Percentiles rank a stretch among this genome's conserved stretches.
phyloP scores from a whole-genome alignment of 2,797 vertebrate species.

The Rhyacichthys aspro region DNA sequence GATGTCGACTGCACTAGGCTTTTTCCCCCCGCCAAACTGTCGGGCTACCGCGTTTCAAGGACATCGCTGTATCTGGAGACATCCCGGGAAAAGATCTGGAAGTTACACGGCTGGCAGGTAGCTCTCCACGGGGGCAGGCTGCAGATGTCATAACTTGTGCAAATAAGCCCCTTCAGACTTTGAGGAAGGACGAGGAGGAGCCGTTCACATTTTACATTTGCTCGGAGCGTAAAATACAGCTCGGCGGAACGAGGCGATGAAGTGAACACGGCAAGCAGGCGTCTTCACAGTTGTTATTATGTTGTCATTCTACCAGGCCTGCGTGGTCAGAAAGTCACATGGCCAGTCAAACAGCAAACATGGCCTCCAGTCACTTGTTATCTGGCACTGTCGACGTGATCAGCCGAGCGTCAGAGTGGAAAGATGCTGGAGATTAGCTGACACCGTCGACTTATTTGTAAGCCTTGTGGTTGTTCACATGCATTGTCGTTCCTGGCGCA shows the following conservation, averaged over 20 bases:
- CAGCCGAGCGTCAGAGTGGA: neutral
- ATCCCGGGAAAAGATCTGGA: conserved; percentile 19
- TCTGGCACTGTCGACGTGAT: neutral
- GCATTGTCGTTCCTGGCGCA: too few relatives aligned
- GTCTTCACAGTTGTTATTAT: conserved; percentile 16
- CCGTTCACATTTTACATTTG: conserved; percentile 36
- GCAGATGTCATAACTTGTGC: conserved; percentile 18
- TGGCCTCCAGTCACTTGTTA: neutral
- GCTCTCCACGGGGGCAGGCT: conserved; percentile 36
- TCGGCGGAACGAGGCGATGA: conserved; percentile 21
- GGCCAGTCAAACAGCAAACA: conserved; percentile 15
- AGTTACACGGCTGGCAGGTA: conserved; percentile 45
- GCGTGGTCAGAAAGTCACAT: conserved; percentile 15
- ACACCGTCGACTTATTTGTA: too few relatives aligned
- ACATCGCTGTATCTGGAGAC: conserved; percentile 39
- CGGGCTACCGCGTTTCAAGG: conserved; percentile 43
- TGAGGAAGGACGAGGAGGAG: conserved; percentile 7
- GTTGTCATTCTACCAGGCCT: conserved; percentile 4
- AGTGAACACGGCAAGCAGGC: conserved; percentile 3
- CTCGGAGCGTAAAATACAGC: conserved; percentile 25
- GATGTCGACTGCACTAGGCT: conserved; percentile 11
- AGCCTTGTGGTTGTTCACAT: too few relatives aligned
- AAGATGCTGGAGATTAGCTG: neutral
- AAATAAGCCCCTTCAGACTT: conserved; percentile 40
- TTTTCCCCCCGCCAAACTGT: conserved; percentile 35